Percentiles rank a stretch among this genome's conserved stretches.
phyloP scores from a whole-genome alignment of 1,140 invertebrate species.

The Drosophila malerkotliana region DNA sequence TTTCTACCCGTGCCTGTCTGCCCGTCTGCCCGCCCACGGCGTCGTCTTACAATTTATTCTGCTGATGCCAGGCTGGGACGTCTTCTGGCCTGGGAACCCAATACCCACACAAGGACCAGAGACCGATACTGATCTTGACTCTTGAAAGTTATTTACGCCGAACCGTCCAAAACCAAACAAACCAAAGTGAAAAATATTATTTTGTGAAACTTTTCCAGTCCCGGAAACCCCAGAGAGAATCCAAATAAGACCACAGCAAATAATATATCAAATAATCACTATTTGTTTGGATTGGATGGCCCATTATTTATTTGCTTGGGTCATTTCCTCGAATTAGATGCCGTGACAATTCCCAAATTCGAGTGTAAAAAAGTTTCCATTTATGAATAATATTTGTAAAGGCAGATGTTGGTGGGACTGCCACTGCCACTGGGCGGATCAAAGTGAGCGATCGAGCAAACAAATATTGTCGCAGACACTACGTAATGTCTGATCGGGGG shows the following conservation, averaged over 20 bases:
- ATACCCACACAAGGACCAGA: constrained; percentile 9
- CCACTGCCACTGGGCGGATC: constrained; percentile 15
- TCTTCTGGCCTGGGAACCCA: constrained; percentile 16
- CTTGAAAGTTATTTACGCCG: constrained; percentile 3
- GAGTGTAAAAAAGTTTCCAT: constrained; percentile 48
- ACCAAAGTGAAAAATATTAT: constrained; percentile 8
- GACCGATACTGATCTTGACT: constrained; percentile 4
- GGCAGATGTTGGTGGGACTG: constrained; percentile 14
- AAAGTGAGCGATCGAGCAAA: constrained; percentile 39
- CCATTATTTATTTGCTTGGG: constrained; percentile 34
- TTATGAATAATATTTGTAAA: constrained; percentile 50
- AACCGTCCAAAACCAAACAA: constrained; percentile 15
- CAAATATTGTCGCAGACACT: constrained; percentile 60
- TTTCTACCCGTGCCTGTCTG: constrained; percentile 3
- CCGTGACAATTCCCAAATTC: constrained; percentile 38
- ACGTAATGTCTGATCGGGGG: constrained; percentile 61
- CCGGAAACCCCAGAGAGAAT: not conserved
- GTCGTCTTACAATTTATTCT: constrained; percentile 45
- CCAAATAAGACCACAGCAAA: constrained; percentile 16
- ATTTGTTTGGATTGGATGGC: constrained; percentile 20
- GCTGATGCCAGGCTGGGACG: constrained; percentile 15
- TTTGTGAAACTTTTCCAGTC: constrained; percentile 36
- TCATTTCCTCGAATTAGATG: constrained; percentile 41
- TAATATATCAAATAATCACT: constrained; percentile 18
- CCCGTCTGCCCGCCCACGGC: constrained; percentile 23